Conservation (phyloP, 2,113 vertebrate species). For the Pseudorasbora parva region DNA sequence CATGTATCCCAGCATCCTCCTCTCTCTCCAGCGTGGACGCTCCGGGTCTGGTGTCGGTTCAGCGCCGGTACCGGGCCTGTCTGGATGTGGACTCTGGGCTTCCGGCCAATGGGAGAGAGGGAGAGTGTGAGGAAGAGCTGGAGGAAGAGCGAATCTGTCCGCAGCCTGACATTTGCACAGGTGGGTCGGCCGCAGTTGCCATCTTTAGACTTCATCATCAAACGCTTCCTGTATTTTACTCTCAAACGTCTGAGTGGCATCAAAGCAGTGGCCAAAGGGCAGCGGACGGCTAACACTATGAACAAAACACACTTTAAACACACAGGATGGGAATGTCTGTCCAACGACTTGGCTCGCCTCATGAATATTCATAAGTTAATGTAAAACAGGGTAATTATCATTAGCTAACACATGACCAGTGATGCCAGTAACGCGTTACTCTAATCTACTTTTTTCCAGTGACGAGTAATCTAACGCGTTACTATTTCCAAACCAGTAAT, state of each 20-base stretch:
- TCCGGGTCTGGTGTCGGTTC: slow-evolving; percentile 69
- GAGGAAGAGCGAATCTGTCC: slow-evolving; percentile 79
- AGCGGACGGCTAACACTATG: background rate
- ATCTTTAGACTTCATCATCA: background rate
- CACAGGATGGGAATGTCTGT: background rate
- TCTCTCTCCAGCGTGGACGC: background rate
- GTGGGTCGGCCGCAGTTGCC: slow-evolving; percentile 60
- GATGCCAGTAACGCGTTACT: too few relatives aligned
- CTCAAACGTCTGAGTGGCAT: background rate
- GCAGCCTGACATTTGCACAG: slow-evolving; percentile 73
- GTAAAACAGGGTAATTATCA: background rate
- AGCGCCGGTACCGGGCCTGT: slow-evolving; percentile 82
- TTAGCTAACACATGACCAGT: too few relatives aligned
- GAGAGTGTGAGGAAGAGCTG: slow-evolving; percentile 73
- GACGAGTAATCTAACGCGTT: too few relatives aligned
- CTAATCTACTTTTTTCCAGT: too few relatives aligned
- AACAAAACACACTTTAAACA: background rate
- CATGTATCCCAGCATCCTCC: slow-evolving; percentile 69
- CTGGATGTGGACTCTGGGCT: slow-evolving; percentile 81
- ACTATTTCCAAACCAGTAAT: too few relatives aligned
- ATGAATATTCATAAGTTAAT: background rate
- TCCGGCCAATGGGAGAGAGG: slow-evolving; percentile 67
- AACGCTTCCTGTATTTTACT: background rate
- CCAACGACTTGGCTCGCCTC: background rate
- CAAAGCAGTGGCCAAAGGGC: background rate